phyloP scores from a whole-genome alignment of 2,888 invertebrate species.

The Embidobia sp. region DNA sequence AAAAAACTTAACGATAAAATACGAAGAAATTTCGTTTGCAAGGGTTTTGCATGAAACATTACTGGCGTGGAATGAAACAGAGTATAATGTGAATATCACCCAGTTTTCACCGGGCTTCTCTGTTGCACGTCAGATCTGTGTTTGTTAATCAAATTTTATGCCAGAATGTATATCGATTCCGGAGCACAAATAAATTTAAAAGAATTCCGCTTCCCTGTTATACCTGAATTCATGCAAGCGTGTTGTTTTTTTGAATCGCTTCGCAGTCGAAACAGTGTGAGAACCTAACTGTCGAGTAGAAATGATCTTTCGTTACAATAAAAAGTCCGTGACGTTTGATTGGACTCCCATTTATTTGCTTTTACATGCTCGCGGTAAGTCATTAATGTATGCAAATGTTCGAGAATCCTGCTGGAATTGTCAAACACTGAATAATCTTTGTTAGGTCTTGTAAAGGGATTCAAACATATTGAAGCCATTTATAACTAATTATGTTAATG shows the following conservation, averaged over 20 bases:
- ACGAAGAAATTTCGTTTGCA: constrained; percentile 15
- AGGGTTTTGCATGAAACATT: constrained; percentile 19
- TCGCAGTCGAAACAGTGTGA: no score
- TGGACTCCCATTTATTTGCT: constrained; percentile 1
- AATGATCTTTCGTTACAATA: no score
- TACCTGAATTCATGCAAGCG: no score
- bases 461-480: constrained; percentile 38
- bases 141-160: constrained; percentile 47
- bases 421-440: constrained; percentile 40
- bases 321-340: no score
- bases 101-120: constrained; percentile 12
- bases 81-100: constrained; percentile 18
- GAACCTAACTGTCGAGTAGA: no score
- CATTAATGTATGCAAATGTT: constrained; percentile 40
- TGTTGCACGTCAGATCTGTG: constrained; percentile 17
- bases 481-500: constrained; percentile 36
- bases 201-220: background rate
- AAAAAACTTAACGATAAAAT: constrained; percentile 8
- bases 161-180: constrained; percentile 31
- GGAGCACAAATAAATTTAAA: constrained; percentile 22
- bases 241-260: no score
- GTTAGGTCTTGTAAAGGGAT: constrained; percentile 41
- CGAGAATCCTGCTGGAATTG: constrained; percentile 27
- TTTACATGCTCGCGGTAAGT: constrained; percentile 21
- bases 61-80: constrained; percentile 30